Percentiles rank a stretch among this genome's conserved stretches.
These are phyloP conservation scores for Cyprinodon brontotheroides DNA, from an alignment of 2,113 vertebrate genomes.

Conservation along the genomic window DNA sequence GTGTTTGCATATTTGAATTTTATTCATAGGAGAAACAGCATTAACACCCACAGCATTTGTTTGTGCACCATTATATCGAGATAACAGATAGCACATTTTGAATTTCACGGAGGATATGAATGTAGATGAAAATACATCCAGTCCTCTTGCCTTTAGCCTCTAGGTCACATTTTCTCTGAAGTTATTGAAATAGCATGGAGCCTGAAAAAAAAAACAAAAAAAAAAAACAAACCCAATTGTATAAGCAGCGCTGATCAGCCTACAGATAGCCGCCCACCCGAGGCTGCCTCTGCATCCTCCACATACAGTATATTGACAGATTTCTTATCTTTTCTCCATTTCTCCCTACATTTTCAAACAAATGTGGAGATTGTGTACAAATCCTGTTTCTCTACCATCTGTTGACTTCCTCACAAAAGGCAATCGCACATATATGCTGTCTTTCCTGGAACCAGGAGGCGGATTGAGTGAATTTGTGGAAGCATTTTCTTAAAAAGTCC, in stretches of 20 bases:
- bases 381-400: slow-evolving; percentile 9
- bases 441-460: slow-evolving; percentile 38
- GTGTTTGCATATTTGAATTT: slow-evolving; percentile 3
- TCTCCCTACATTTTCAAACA: slow-evolving; percentile 57
- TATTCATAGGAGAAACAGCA: slow-evolving; percentile 22
- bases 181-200: slow-evolving; percentile 75
- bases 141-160: slow-evolving; percentile 55
- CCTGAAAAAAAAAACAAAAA: slow-evolving; percentile 28
- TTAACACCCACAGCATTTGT: slow-evolving; percentile 47
- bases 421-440: slow-evolving; percentile 22
- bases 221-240: slow-evolving; percentile 68
- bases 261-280: slow-evolving; percentile 75
- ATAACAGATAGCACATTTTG: slow-evolving; percentile 42
- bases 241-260: slow-evolving; percentile 75
- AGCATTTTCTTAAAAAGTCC: slow-evolving; percentile 21
- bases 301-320: slow-evolving; percentile 65
- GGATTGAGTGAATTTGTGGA: slow-evolving; percentile 31
- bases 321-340: slow-evolving; percentile 65
- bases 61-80: slow-evolving; percentile 42
- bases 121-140: slow-evolving; percentile 70
- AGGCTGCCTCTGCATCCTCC: slow-evolving; percentile 68
- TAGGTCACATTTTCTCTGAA: slow-evolving; percentile 68
- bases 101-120: slow-evolving; percentile 59
- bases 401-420: slow-evolving; percentile 25
- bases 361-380: slow-evolving; percentile 46